A percentile compares a stretch with the other conserved stretches of the same genome.
Conservation (phyloP, 2,113 vertebrate genomes). For the Parus major region DNA sequence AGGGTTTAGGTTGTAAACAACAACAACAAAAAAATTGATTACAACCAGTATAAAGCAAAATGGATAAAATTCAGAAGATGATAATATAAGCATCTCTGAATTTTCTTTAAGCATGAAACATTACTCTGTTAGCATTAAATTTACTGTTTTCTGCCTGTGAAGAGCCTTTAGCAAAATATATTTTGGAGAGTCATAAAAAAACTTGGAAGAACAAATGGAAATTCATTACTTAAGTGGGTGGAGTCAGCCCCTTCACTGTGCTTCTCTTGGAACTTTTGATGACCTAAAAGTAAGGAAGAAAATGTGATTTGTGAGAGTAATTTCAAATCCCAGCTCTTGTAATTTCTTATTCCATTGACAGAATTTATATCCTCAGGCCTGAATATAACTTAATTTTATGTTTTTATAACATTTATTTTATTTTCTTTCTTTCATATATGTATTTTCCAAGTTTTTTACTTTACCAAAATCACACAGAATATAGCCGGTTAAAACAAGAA, state of each 20-base stretch:
- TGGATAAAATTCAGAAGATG: neutral
- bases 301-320: neutral
- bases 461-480: neutral
- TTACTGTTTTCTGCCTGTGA: neutral
- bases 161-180: neutral
- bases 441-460: neutral
- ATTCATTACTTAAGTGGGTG: neutral
- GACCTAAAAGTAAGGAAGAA: neutral
- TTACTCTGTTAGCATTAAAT: rapidly evolving
- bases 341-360: neutral
- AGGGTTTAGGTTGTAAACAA: neutral
- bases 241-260: neutral
- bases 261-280: neutral
- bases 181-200: neutral
- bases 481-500: neutral
- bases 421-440: neutral
- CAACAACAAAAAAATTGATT: neutral
- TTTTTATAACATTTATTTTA: neutral
- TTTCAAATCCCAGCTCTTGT: neutral
- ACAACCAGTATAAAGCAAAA: neutral
- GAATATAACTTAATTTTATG: neutral
- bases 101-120: neutral
- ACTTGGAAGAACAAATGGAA: neutral
- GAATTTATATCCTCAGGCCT: neutral
- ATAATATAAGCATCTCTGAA: neutral